Evolutionary conservation across 2,113 vertebrate genomes (phyloP).

Genomic region (Lophius piscatorius): DNA sequence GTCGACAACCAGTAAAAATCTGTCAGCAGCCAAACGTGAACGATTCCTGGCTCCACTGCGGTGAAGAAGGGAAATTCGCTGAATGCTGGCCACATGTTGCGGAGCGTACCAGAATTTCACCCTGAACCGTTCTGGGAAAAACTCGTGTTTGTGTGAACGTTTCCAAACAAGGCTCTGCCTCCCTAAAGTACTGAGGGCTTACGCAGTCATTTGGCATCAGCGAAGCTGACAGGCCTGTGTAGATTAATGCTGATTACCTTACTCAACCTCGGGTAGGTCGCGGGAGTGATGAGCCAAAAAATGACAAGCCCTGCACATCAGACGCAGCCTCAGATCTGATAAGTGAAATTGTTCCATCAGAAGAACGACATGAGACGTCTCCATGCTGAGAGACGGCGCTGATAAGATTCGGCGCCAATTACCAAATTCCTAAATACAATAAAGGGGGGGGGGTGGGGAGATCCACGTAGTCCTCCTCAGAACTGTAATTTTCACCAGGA

Average conservation of each 20-base stretch:
- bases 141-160: slow-evolving; percentile 2
- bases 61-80: slow-evolving; percentile 4
- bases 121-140: too few species aligned
- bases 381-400: slow-evolving; percentile 23
- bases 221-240: slow-evolving; percentile 41
- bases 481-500: slow-evolving; percentile 59
- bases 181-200: slow-evolving; percentile 16
- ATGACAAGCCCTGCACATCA: slow-evolving; percentile 57
- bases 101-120: too few species aligned
- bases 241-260: slow-evolving; percentile 39
- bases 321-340: slow-evolving; percentile 41
- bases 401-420: slow-evolving; percentile 68
- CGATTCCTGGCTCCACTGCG: slow-evolving; percentile 21
- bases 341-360: slow-evolving; percentile 45
- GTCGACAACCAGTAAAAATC: slow-evolving; percentile 9
- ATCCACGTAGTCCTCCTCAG: slow-evolving; percentile 58
- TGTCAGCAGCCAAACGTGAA: slow-evolving; percentile 13
- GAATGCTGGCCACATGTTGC: too few species aligned
- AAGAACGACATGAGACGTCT: slow-evolving; percentile 42
- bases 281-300: slow-evolving; percentile 47
- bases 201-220: too few species aligned
- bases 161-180: too few species aligned
- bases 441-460: too few species aligned
- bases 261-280: slow-evolving; percentile 39
- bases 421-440: slow-evolving; percentile 69